Evolutionary conservation across 92 coral and sea anemone genomes (phyloP).

Genomic region (Zoanthus sansibaricus): DNA sequence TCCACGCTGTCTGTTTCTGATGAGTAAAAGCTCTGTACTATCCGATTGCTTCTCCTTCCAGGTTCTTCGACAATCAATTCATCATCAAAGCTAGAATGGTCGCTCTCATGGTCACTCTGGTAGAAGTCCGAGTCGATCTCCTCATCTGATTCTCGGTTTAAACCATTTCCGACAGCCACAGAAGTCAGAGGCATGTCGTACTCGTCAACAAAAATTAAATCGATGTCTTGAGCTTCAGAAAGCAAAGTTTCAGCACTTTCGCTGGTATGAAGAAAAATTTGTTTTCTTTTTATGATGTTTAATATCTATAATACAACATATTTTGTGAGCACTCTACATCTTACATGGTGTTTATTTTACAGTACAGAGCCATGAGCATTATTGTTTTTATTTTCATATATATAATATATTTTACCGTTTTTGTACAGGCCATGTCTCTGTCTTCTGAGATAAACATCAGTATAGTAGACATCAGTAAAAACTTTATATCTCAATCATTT

Average conservation of each 20-base stretch:
- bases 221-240: constrained; percentile 30
- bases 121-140: constrained; percentile 51
- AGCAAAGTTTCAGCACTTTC: constrained; percentile 38
- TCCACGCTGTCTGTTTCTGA: constrained; percentile 6
- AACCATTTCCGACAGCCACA: constrained; percentile 40
- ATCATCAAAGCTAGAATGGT: constrained; percentile 20
- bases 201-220: constrained; percentile 55
- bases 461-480: neutral
- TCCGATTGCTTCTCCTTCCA: neutral
- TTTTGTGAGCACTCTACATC: neutral
- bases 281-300: neutral
- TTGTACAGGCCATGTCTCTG: neutral
- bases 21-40: neutral
- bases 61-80: neutral
- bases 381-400: neutral
- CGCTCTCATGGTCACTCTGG: constrained; percentile 47
- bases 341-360: neutral
- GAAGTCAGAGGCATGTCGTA: constrained; percentile 48
- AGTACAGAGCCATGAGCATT: neutral
- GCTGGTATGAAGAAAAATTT: constrained; percentile 12
- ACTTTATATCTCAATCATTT: neutral
- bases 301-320: neutral
- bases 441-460: neutral
- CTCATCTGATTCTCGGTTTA: constrained; percentile 55
- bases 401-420: neutral